Base-by-base conservation (phyloP, 2,113 vertebrate genomes). In the Tetrax tetrax region DNA sequence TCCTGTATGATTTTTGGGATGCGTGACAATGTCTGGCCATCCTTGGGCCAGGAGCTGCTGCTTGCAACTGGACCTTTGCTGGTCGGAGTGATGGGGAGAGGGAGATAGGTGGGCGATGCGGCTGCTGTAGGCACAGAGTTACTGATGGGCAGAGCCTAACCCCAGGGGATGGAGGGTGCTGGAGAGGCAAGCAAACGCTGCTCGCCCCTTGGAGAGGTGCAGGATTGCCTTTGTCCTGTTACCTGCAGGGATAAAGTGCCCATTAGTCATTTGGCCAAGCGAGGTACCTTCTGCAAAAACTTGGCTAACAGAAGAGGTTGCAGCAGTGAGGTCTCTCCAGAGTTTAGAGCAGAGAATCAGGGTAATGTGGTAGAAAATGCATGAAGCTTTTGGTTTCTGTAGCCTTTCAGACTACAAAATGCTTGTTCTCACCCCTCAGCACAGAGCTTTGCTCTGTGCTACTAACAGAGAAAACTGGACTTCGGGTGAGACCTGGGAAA, bases 71-170 rank as follows among this genome's bases (percentile, higher is more conserved):
- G 33, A 47, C 16, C 53, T 85, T 93, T 68, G 47, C 29, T 75
- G 61, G 2, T 24, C 35, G 23, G 60, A 24, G 17, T 47, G 45
- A 19, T n/a, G 82, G 43, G 29, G 56, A 65, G 56, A 45, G 41
- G 7, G 15, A 22, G 24, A 4, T 10, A 18, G 35, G 4, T 68
- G 72, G 45, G 38, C 0, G 0, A 27, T 22, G 33, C 1, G 9
- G 24, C 45, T 92, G 35, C 41, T 76, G 51, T 53, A 37, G 37
- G 35, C 35, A 20, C 0, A 6, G 51, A 60, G 14, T 48, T 56
- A 35, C 38, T 70, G 22, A 37, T 10, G 37, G 48, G 27, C 48
- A 63, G 31, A 75, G 61, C 61, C 12, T 18, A 87, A 2, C 4
- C 6, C 5, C 37, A 29, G 14, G 12, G 57, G 6, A 22, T 45